These are phyloP conservation scores for Ecliptopera silaceata DNA, from an alignment of 2,888 invertebrate genomes.

Conservation along the genomic window DNA sequence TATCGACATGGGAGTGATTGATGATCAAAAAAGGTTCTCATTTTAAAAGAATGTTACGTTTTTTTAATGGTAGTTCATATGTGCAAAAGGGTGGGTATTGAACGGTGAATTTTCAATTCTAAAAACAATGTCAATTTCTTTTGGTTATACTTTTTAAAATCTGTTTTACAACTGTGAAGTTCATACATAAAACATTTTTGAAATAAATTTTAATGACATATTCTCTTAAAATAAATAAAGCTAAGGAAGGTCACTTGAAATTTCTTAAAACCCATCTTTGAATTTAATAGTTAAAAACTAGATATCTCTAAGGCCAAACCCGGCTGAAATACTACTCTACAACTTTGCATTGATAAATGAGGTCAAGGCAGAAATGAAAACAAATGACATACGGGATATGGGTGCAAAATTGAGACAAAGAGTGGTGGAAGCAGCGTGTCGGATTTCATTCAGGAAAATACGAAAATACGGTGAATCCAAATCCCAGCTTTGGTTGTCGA, in stretches of 20 bases:
- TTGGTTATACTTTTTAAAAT: too few relatives aligned
- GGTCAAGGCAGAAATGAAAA: constrained; percentile 6
- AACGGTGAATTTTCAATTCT: background rate
- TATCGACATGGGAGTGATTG: constrained; percentile 30
- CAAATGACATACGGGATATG: constrained; percentile 1
- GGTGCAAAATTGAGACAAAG: constrained; percentile 6
- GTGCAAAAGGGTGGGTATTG: background rate
- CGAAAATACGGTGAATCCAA: constrained; percentile 56
- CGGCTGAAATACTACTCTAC: background rate
- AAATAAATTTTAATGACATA: too few relatives aligned
- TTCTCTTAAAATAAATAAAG: too few relatives aligned
- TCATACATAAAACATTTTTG: too few relatives aligned
- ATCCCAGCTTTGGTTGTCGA: constrained; percentile 58
- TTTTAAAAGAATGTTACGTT: constrained; percentile 15
- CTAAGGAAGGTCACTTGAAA: too few relatives aligned
- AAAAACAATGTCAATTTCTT: too few relatives aligned
- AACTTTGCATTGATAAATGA: background rate
- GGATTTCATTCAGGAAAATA: constrained; percentile 27
- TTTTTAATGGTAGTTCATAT: background rate
- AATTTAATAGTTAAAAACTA: too few relatives aligned
- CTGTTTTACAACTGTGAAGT: too few relatives aligned
- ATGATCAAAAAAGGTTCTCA: constrained; percentile 29
- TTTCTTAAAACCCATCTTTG: too few relatives aligned
- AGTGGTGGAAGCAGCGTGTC: constrained; percentile 14
- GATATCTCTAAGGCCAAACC: too few relatives aligned